phyloP scores from a whole-genome alignment of 1,140 invertebrate species.

The Caenorhabditis brenneri region DNA sequence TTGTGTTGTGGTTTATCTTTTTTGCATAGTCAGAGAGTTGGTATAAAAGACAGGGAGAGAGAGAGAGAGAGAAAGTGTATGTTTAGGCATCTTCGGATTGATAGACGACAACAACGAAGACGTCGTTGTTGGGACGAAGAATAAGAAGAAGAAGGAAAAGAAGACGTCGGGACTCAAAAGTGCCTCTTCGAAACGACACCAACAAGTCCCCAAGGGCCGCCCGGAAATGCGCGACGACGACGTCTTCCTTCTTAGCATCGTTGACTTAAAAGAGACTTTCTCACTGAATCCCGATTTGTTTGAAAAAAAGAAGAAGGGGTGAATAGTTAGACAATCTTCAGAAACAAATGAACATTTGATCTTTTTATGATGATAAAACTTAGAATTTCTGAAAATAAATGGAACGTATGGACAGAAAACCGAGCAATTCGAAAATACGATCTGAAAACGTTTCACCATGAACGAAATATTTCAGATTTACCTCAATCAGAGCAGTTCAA shows the following conservation, averaged over 20 bases:
- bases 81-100: neutral
- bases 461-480: too few species aligned
- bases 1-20: slow-evolving; percentile 31
- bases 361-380: too few species aligned
- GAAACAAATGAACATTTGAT: neutral
- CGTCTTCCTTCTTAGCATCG: slow-evolving; percentile 29
- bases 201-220: slow-evolving; percentile 42
- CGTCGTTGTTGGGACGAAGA: neutral
- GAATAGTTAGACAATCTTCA: neutral
- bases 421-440: too few species aligned
- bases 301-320: neutral
- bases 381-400: too few species aligned
- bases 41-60: neutral
- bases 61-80: neutral
- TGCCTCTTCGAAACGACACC: slow-evolving; percentile 37
- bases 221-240: slow-evolving; percentile 32
- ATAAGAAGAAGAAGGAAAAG: neutral
- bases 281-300: neutral
- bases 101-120: slow-evolving; percentile 30
- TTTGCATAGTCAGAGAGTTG: neutral
- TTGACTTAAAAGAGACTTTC: neutral
- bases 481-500: too few species aligned
- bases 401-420: too few species aligned
- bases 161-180: neutral
- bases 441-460: too few species aligned